phyloP scores from a whole-genome alignment of 1,140 invertebrate species.

The Nilaparvata lugens region DNA sequence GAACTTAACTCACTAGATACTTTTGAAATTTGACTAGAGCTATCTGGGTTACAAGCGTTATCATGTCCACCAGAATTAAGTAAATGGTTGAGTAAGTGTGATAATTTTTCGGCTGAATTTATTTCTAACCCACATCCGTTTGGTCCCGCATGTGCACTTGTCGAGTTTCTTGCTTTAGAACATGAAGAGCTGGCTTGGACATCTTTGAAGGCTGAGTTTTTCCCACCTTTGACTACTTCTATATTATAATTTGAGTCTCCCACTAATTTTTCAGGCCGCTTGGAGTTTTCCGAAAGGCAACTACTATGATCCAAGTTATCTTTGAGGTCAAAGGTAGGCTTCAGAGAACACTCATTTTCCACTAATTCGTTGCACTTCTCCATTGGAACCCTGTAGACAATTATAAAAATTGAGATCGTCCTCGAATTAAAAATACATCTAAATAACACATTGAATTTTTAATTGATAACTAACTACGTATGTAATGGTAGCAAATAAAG shows the following conservation, averaged over 20 bases:
- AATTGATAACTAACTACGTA: neutral
- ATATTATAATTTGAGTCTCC: constrained; percentile 19
- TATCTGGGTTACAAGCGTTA: constrained; percentile 4
- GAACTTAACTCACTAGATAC: constrained; percentile 6
- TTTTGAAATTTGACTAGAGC: constrained; percentile 18
- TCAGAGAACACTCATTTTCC: constrained; percentile 8
- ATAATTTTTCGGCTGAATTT: constrained; percentile 8
- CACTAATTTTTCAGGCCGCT: constrained; percentile 7
- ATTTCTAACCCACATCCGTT: constrained; percentile 16
- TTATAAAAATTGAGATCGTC: neutral
- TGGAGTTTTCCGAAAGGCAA: constrained; percentile 11
- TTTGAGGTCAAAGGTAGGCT: constrained; percentile 13
- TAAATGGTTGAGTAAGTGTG: constrained; percentile 9
- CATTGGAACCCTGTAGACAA: neutral
- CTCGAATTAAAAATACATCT: neutral
- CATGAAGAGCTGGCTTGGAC: constrained; percentile 4
- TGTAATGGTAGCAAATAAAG: neutral
- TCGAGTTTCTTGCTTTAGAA: constrained; percentile 8
- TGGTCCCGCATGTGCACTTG: constrained; percentile 11
- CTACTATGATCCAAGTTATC: constrained; percentile 6
- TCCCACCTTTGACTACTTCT: constrained; percentile 6
- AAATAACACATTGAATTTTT: neutral
- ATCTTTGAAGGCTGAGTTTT: constrained; percentile 6
- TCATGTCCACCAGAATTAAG: constrained; percentile 8
- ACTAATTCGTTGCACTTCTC: constrained; percentile 9